These are phyloP conservation scores for Dasysyrphus tricinctus DNA, from an alignment of 2,888 invertebrate species.

Conservation along the genomic window DNA sequence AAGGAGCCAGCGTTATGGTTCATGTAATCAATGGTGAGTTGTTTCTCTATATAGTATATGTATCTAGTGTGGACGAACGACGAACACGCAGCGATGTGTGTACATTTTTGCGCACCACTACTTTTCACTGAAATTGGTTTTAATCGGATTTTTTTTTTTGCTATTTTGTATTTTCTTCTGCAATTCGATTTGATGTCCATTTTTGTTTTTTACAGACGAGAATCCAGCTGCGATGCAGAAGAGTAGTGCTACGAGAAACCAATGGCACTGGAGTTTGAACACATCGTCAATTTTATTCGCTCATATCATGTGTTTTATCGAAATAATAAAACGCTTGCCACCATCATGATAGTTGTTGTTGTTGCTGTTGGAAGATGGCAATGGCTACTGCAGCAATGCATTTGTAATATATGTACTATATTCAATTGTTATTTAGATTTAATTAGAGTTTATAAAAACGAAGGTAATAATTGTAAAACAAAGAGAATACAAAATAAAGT, in stretches of 20 bases:
- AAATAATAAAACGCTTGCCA: conserved; percentile 45
- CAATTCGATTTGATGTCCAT: conserved; percentile 30
- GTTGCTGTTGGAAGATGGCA: conserved; percentile 20
- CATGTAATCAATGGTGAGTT: conserved; percentile 93
- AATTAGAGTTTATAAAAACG: conserved; percentile 73
- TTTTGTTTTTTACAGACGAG: conserved; percentile 78
- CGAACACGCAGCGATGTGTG: conserved; percentile 27
- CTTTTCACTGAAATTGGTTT: conserved; percentile 30
- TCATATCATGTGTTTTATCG: conserved; percentile 70
- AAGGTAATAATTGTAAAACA: conserved; percentile 46
- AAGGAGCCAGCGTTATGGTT: conserved; percentile 92
- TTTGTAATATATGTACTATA: conserved; percentile 74
- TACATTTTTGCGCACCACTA: conserved; percentile 8
- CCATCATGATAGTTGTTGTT: conserved; percentile 64
- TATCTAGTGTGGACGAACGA: background rate
- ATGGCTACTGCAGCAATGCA: background rate
- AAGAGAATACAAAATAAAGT: conserved; percentile 53
- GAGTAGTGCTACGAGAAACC: conserved; percentile 76
- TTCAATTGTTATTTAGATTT: conserved; percentile 72
- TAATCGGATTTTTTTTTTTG: conserved; percentile 22
- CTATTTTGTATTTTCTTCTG: conserved; percentile 27
- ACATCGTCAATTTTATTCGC: conserved; percentile 44
- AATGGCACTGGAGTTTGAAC: conserved; percentile 46
- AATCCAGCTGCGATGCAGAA: conserved; percentile 82
- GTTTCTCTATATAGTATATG: too few relatives aligned